Evolutionary conservation across 2,797 vertebrate species (phyloP), one percentile per base, ranked within the genome.

Genomic region (Odontamblyopus rebecca): DNA sequence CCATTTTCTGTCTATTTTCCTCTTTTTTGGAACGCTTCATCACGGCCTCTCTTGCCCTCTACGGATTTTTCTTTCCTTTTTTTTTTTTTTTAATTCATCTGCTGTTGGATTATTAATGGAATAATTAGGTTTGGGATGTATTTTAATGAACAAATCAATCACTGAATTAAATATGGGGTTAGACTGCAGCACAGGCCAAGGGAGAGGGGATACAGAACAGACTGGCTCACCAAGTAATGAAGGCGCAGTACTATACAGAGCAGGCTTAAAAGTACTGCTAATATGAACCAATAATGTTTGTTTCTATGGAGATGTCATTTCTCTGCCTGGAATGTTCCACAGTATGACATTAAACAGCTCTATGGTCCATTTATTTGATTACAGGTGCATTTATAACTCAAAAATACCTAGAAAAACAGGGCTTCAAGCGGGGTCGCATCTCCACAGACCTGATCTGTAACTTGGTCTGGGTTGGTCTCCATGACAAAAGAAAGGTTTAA

Each of bases 81-180:
- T 30, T 61, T 60, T 61, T 61, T 30, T 30, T 30, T 18, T 44
- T 18, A 80, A 71, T 82, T 79, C 76, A 84, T 86, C 83, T 70
- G 77, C 48, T 82, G 85, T 85, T 91, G 77, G 82, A 89, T 88
- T 89, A 89, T 91, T 91, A 88, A 91, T 91, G 86, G 83, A 90
- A 91, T 92, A 90, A 92, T 92, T 93, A 89, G 80, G 80, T 85
- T 83, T 86, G 86, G 82, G 82, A 85, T 91, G 85, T 88, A 85
- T 91, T 92, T 85, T 89, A 91, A 91, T 89, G 85, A 91, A 90
- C 78, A 90, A 87, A 90, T 91, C 84, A 89, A 86, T 91, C 89
- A 88, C 74, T 86, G 81, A 88, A 90, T 91, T 89, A 91, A 90
- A 88, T 82, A 86, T 86, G 86, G 77, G 79, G 73, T 72, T 62